Evolutionary conservation across 1,140 invertebrate species (phyloP), one percentile per base, ranked within the genome.

Genomic region (Paraescarpia echinospica): DNA sequence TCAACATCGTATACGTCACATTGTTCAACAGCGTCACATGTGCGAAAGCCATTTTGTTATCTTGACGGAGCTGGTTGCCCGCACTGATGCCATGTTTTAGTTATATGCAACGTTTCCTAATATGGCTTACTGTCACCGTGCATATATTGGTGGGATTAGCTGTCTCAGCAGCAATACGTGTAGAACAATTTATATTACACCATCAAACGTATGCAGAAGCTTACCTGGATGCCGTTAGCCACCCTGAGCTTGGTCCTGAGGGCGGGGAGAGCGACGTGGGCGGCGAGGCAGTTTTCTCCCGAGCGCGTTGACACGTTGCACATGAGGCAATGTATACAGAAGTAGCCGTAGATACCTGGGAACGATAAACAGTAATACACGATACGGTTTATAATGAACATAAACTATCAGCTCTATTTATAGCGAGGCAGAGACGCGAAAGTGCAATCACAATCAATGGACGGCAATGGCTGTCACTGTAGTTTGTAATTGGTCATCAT

Each of bases 211-310:
- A 12, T 31, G 22, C 59, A 18, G 27, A 77, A 77, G n/a, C 90
- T 59, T 9, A 92, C 89, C 89, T 31, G 14, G 34, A 77, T 92
- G n/a, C 90, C 92, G 48, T 48, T 35, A 0, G 34, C 18, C 34
- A 48, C 41, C 91, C 91, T 92, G 9, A 92, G 5, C 41, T 92
- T 92, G 34, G 91, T 92, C 35, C 91, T 59, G 18, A 92, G 34
- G 33, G 91, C 91, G 9, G 41, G 34, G n/a, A 92, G 34, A 0
- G 34, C 91, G 34, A 14, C 22, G 33, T 34, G 34, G 33, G 91
- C 34, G 22, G 41, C 91, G 91, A 34, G 41, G 35, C 91, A 92
- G 33, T 35, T 48, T 34, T 92, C 91, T 18, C 51, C 48, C 5
- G n/a, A 2, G 5, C 41, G 35, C 14, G 34, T 34, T 1, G 91